Base-by-base conservation (phyloP, 2,797 vertebrate species). In the Nannoperca obscura region DNA sequence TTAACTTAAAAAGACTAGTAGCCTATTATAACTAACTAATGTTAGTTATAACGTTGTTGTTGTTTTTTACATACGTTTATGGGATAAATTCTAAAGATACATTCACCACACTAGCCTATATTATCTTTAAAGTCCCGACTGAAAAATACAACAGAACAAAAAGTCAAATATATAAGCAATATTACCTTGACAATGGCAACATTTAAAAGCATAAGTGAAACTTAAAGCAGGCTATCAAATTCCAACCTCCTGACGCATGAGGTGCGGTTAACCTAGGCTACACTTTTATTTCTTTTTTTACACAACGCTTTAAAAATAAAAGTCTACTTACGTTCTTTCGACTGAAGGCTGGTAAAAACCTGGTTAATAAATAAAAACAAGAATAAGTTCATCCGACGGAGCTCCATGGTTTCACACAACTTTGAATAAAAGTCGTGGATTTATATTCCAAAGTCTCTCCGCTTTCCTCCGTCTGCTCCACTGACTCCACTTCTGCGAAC, bases 251-350 rank as follows among this genome's bases (percentile, higher is more conserved):
- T 92, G 89, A 92, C 82, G 90, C 88, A 88, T 38, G 20, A 82
- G 82, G 81, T 80, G 74, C 54, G 71, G 78, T 65, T 13, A 61
- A 83, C 27, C 20, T 36, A 0, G 22, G 9, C 50, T 44, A 17
- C 30, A 10, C 22, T 59, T 36, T 40, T n/a, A 10, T 7, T 50
- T 52, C 24, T 47, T 52, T 50, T 27, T 44, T 54, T 7, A 53
- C 9, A 59, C 49, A 54, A 36, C 3, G 3, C 15, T 1, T 42
- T 27, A 27, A 27, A 15, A 52, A 32, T n/a, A 49, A 27, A 55
- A 24, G 36, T 38, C 36, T 80, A 95, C 96, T 96, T 85, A 96
- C 96, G 92, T 90, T 96, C 94, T 89, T 95, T 94, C 2, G 93
- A 90, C 76, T 95, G 94, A 14, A 89, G 82, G 78, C 86, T 91